phyloP scores from a whole-genome alignment of 2,888 invertebrate species.

The Ommatoiulus sabulosus region DNA sequence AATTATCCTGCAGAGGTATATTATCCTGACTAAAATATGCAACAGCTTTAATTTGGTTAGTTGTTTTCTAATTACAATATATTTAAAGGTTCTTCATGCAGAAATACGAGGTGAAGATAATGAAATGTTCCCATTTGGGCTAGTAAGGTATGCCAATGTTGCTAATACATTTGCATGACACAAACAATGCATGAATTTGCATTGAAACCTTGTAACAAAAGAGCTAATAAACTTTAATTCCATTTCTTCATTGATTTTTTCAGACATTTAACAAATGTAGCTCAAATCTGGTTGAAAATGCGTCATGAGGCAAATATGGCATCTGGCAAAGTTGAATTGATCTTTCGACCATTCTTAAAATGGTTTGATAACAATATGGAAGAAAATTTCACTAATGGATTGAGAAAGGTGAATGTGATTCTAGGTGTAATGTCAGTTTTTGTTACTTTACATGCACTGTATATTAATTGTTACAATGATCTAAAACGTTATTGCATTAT shows the following conservation, averaged over 20 bases:
- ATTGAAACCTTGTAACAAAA: background rate
- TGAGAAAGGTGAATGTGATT: constrained; percentile 65
- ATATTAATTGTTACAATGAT: background rate
- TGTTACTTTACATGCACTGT: background rate
- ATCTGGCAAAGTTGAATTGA: constrained; percentile 63
- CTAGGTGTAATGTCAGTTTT: background rate
- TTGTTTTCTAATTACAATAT: background rate
- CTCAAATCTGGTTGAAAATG: constrained; percentile 59
- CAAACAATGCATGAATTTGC: too few relatives aligned
- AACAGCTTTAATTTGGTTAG: background rate
- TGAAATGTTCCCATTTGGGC: constrained; percentile 56
- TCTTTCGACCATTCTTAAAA: constrained; percentile 66
- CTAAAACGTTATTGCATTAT: background rate
- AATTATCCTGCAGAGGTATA: constrained; percentile 60
- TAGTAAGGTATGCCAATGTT: background rate
- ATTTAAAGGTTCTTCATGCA: background rate
- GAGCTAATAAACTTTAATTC: background rate
- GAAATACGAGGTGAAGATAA: constrained; percentile 24
- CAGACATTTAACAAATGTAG: constrained; percentile 57
- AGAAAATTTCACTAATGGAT: constrained; percentile 66
- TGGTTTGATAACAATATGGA: constrained; percentile 68
- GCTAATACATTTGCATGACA: too few relatives aligned
- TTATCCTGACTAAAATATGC: too few relatives aligned
- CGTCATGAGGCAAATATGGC: constrained; percentile 54
- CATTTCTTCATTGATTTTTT: background rate